These are phyloP conservation scores for Ceramica pisi DNA, from an alignment of 2,888 invertebrate genomes.

Conservation along the genomic window DNA sequence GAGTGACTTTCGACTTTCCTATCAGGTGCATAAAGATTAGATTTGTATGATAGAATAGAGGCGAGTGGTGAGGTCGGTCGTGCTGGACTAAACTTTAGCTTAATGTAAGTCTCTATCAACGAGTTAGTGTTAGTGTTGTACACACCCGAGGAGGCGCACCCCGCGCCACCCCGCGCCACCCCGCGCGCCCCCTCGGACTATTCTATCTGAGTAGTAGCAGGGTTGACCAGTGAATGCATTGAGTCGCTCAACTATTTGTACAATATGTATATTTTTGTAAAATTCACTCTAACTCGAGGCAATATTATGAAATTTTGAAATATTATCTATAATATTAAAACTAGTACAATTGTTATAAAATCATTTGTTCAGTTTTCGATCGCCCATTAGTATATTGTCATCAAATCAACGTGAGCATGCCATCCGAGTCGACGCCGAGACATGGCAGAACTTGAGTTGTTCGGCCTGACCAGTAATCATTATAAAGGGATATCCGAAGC, in stretches of 20 bases:
- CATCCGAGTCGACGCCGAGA: conserved; percentile 16
- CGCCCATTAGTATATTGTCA: conserved; percentile 48
- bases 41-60: conserved; percentile 71
- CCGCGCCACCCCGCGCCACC: neutral
- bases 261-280: conserved; percentile 90
- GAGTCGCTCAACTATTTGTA: conserved; percentile 88
- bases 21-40: conserved; percentile 73
- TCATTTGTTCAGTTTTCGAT: conserved; percentile 55
- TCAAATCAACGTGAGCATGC: conserved; percentile 31
- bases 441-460: conserved; percentile 12
- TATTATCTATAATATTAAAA: conserved; percentile 84
- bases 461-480: conserved; percentile 10
- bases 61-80: conserved; percentile 69
- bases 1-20: conserved; percentile 74
- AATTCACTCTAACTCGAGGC: conserved; percentile 88
- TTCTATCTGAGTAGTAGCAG: conserved; percentile 47
- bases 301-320: conserved; percentile 88
- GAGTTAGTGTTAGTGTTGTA: conserved; percentile 85
- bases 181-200: conserved; percentile 2
- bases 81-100: conserved; percentile 73
- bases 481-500: conserved; percentile 12
- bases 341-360: conserved; percentile 86
- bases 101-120: conserved; percentile 87
- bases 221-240: conserved; percentile 80
- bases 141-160: conserved; percentile 50